phyloP scores from a whole-genome alignment of 2,888 invertebrate genomes.

The Xanthorhoe spadicearia region DNA sequence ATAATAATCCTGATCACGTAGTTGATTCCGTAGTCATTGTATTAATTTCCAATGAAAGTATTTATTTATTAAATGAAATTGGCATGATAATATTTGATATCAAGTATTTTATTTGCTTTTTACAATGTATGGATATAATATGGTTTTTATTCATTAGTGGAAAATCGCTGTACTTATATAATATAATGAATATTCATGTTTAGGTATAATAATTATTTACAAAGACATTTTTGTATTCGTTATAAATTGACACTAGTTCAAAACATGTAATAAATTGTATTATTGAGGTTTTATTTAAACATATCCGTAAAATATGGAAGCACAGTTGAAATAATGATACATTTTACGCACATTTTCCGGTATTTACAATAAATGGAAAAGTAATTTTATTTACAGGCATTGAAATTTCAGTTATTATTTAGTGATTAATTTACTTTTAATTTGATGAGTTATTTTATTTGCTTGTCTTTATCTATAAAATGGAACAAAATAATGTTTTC shows the following conservation, averaged over 20 bases:
- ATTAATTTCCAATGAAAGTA: too few species aligned
- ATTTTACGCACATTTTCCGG: neutral
- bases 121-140: constrained; percentile 2
- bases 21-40: too few species aligned
- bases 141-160: neutral
- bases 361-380: neutral
- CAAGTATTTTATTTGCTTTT: constrained; percentile 11
- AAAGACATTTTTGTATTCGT: neutral
- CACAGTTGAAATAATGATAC: neutral
- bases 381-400: neutral
- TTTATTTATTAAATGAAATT: constrained; percentile 10
- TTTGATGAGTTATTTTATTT: too few species aligned
- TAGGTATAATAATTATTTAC: neutral
- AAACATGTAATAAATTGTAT: too few species aligned
- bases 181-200: constrained; percentile 3
- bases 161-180: constrained; percentile 1
- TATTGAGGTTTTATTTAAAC: neutral
- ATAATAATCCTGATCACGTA: too few species aligned
- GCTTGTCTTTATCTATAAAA: too few species aligned
- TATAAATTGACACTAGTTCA: too few species aligned
- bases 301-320: neutral
- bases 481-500: too few species aligned
- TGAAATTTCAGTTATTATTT: neutral
- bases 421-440: too few species aligned
- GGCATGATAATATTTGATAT: constrained; percentile 15